Conservation (phyloP, 2,797 vertebrate species). For the Diglossa cyanea region DNA sequence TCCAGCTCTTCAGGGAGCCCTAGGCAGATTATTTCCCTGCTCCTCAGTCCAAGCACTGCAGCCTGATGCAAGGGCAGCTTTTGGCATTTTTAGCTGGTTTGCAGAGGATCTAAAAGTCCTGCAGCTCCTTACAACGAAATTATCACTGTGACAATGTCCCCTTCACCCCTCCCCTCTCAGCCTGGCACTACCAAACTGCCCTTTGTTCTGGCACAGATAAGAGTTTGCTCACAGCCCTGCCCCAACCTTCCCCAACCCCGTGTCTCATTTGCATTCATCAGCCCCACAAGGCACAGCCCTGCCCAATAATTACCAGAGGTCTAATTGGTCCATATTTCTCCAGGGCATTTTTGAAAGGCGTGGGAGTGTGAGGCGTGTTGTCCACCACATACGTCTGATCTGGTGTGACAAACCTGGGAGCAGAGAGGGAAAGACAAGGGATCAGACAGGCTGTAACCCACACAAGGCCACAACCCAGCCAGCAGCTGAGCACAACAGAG, state of each 20-base stretch:
- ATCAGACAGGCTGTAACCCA: background rate
- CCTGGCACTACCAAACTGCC: background rate
- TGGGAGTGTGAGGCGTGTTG: conserved; percentile 89
- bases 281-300: background rate
- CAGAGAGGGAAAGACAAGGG: background rate
- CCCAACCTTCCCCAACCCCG: rapidly evolving
- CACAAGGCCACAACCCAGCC: background rate
- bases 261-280: rapidly evolving
- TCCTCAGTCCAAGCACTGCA: background rate
- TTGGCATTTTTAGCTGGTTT: background rate
- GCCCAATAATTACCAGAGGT: conserved; percentile 82
- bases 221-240: background rate
- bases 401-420: conserved; percentile 89
- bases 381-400: conserved; percentile 90
- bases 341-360: conserved; percentile 95
- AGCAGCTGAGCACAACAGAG: background rate
- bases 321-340: conserved; percentile 92
- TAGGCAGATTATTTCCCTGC: background rate
- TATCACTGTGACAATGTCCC: background rate
- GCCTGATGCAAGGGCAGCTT: background rate
- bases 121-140: background rate
- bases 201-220: background rate
- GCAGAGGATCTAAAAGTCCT: background rate
- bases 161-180: background rate
- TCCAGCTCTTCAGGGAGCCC: background rate